These are phyloP conservation scores for Brachionus asplanchnoidis DNA, from an alignment of 1,140 invertebrate genomes.

Conservation along the genomic window DNA sequence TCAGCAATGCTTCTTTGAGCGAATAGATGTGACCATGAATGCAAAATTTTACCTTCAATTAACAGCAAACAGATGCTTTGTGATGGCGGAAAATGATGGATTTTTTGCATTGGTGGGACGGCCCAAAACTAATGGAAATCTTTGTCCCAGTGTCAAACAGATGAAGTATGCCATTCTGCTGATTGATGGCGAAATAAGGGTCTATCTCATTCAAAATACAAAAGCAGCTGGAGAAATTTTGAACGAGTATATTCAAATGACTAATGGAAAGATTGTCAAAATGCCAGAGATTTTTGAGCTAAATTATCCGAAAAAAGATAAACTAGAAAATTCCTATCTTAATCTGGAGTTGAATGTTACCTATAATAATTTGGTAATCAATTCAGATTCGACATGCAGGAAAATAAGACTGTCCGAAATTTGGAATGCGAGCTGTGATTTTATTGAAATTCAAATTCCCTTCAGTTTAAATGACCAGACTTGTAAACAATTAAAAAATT, in stretches of 20 bases:
- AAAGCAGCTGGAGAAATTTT: background rate
- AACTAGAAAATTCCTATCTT: background rate
- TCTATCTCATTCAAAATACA: conserved; percentile 21
- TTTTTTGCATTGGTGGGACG: conserved; percentile 1
- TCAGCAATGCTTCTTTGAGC: background rate
- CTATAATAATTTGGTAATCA: background rate
- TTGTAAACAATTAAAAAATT: conserved; percentile 4
- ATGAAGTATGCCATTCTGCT: conserved; percentile 35
- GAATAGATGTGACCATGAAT: background rate
- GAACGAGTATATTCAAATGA: background rate
- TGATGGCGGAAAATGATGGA: background rate
- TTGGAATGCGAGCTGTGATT: conserved; percentile 11
- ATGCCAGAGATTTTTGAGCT: conserved; percentile 24
- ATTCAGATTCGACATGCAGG: background rate
- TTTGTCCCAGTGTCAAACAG: background rate
- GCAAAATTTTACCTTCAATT: background rate
- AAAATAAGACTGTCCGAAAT: background rate
- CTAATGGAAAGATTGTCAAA: conserved; percentile 19
- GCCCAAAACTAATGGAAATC: background rate
- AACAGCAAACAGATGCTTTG: background rate
- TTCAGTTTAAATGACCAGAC: conserved; percentile 7
- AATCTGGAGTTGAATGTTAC: background rate
- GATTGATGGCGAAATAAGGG: background rate
- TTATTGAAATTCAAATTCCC: conserved; percentile 31
- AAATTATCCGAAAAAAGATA: background rate